These are phyloP conservation scores for Aphis craccivora DNA, from an alignment of 1,140 invertebrate species.

Conservation along the genomic window DNA sequence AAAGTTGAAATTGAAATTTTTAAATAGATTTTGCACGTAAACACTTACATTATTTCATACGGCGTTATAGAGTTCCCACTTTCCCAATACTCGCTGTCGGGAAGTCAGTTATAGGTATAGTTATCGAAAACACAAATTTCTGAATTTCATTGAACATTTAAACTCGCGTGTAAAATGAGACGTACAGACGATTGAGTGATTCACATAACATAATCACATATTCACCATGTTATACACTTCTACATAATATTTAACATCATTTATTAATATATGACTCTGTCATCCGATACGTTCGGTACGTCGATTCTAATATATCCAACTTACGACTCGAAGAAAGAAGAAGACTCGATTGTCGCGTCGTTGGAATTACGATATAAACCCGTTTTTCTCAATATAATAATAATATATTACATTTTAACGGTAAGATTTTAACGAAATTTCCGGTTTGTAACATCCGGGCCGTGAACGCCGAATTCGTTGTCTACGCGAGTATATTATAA, in stretches of 20 bases:
- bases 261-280: not conserved
- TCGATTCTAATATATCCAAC: not conserved
- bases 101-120: not conserved
- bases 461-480: not conserved
- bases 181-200: not conserved
- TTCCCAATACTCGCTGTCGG: not conserved
- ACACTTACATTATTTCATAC: not conserved
- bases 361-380: not conserved
- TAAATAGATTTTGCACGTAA: not conserved
- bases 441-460: not conserved
- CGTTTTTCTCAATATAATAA: not conserved
- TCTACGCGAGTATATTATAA: not conserved
- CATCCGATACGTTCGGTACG: not conserved
- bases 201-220: not conserved
- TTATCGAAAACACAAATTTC: not conserved
- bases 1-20: not conserved
- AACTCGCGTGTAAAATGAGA: not conserved
- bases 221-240: not conserved
- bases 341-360: not conserved
- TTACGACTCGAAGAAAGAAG: not conserved
- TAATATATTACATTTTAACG: slow-evolving; percentile 8
- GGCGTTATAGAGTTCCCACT: not conserved
- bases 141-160: not conserved
- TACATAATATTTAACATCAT: slow-evolving; percentile 4
- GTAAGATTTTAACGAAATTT: not conserved